Base-by-base conservation (phyloP, 2,113 vertebrate genomes). In the Gymnarchus niloticus region DNA sequence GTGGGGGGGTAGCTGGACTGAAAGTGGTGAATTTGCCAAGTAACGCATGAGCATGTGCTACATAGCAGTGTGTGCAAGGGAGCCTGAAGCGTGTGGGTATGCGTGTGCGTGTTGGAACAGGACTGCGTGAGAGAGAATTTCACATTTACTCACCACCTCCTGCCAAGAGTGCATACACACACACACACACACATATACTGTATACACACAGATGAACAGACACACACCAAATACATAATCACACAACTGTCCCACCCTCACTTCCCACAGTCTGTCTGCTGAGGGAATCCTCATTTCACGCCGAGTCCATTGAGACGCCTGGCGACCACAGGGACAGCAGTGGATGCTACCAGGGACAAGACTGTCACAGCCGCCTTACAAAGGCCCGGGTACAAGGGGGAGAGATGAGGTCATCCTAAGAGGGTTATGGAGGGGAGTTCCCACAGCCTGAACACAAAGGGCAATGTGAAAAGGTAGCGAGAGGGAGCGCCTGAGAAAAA, bases 381-480 rank as follows among this genome's bases (percentile, higher is more conserved):
- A 85, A 54, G 88, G 88, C 87, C 85, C 88, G 69, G 86, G 89
- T 84, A 83, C 80, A 88, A 89, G 88, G 89, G 83, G 77, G 86
- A 91, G 86, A 91, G 91, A 93, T 95, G 94, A 95, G 92, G 93
- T 94, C 94, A 95, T 92, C 93, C 91, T 91, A 91, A 93, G 88
- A 89, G 91, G 88, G 94, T 65, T 65, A 61, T 61, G 46, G 77
- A 10, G 77, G 78, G 78, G 78, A 7, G 23, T 95, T 95, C 93
- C 94, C 94, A 95, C 94, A 94, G 93, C 92, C 91, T 90, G 90
- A 86, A 91, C 90, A 94, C 94, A 95, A 95, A 94, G 94, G 92
- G 91, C 83, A 92, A 92, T 92, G 90, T 94, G 93, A 94, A 91
- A 94, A 94, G 92, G 94, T 93, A 92, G 91, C 93, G 92, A 90